Percentiles rank a stretch among this genome's conserved stretches.
Conservation (phyloP, 2,113 vertebrate genomes). For the Caloenas nicobarica region DNA sequence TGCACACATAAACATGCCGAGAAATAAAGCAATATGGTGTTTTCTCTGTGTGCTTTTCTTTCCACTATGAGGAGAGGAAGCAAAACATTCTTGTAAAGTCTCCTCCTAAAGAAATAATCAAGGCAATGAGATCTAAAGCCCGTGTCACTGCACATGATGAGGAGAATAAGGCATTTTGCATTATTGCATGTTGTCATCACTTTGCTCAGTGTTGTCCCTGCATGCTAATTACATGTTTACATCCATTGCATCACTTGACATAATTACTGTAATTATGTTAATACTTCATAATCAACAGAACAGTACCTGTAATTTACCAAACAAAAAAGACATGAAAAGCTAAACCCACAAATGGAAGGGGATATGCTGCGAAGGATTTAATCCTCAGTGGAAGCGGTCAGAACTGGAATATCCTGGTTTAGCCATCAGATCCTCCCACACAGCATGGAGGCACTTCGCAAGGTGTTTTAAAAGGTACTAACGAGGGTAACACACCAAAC, state of each 20-base stretch:
- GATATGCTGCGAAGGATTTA: not conserved
- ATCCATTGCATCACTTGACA: slow-evolving; percentile 42
- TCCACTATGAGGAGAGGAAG: slow-evolving; percentile 14
- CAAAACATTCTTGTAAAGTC: slow-evolving; percentile 41
- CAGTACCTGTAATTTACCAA: slow-evolving; percentile 57
- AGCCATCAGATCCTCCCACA: not conserved
- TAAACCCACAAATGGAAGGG: slow-evolving; percentile 34
- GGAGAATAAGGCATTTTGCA: slow-evolving; percentile 17
- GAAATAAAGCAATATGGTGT: not conserved
- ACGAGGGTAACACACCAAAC: not conserved
- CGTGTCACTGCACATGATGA: not conserved
- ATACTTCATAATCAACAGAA: slow-evolving; percentile 44
- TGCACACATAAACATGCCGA: not conserved
- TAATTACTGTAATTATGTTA: slow-evolving; percentile 64
- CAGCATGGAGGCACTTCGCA: not conserved
- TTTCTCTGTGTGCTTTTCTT: slow-evolving; percentile 38
- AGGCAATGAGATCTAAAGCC: slow-evolving; percentile 6
- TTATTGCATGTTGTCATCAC: slow-evolving; percentile 37
- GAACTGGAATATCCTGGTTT: not conserved
- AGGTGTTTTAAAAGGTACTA: not conserved
- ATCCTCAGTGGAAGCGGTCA: not conserved
- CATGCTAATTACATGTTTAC: slow-evolving; percentile 59
- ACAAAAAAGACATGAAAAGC: slow-evolving; percentile 50
- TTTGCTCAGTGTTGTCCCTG: slow-evolving; percentile 28
- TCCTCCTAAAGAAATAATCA: slow-evolving; percentile 43